These are phyloP conservation scores for Pterois miles DNA, from an alignment of 2,797 vertebrate genomes.

Conservation along the genomic window DNA sequence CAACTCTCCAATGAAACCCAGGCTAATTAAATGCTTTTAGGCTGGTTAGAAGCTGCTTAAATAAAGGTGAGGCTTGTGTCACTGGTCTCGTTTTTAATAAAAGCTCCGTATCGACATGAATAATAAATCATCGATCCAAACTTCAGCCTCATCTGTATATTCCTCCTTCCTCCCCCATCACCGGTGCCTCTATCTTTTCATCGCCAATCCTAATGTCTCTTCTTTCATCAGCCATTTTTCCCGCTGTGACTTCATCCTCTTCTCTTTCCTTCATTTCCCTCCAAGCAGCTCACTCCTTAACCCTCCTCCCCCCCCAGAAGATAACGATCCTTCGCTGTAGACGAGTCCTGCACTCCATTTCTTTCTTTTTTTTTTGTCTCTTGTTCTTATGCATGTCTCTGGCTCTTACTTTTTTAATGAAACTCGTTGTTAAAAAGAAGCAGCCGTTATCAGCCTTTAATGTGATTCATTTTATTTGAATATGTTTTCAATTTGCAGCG, in stretches of 20 bases:
- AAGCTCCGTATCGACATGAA: conserved; percentile 42
- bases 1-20: conserved; percentile 23
- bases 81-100: conserved; percentile 54
- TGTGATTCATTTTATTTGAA: conserved; percentile 25
- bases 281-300: conserved; percentile 26
- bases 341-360: conserved; percentile 50
- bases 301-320: conserved; percentile 2
- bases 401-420: conserved; percentile 25
- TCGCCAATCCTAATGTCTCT: conserved; percentile 52
- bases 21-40: conserved; percentile 47
- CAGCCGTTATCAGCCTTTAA: neutral
- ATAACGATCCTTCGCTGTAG: conserved; percentile 57
- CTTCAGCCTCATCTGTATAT: conserved; percentile 53
- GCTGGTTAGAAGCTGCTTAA: conserved; percentile 31
- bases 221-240: conserved; percentile 58
- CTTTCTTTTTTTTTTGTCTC: conserved; percentile 24
- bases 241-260: conserved; percentile 59
- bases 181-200: conserved; percentile 47
- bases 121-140: conserved; percentile 37
- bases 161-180: conserved; percentile 20
- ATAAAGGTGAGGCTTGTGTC: conserved; percentile 24
- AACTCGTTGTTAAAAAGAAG: conserved; percentile 28
- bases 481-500: conserved; percentile 26
- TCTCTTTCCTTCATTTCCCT: conserved; percentile 48
- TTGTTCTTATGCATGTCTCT: conserved; percentile 40